Evolutionary conservation across 2,888 invertebrate genomes (phyloP), one percentile per base, ranked within the genome.

Genomic region (Drosophila mayaguana): DNA sequence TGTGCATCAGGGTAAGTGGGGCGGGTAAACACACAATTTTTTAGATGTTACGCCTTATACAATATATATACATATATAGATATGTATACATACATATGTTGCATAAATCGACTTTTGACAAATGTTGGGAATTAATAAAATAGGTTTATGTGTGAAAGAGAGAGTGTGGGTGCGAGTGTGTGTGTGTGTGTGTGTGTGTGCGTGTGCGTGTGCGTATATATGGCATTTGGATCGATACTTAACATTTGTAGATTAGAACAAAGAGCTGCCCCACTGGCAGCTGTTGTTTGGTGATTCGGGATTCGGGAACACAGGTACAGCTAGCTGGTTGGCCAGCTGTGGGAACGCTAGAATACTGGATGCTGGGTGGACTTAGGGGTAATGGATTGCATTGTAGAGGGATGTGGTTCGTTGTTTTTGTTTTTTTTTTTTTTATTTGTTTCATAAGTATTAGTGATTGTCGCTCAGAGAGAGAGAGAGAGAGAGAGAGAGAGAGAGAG

Each of bases 371-470:
- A 46, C 22, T 34, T 36, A 3, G 45, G 45, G 45, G 45, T 25
- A 36, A 32, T 18, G 42, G 36, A 34, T 22, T 28, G 54, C 34
- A 46, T 34, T 32, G 57, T 50, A 50, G 32, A 1, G 50, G 50
- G 32, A 50, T 50, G 18, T 50, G 50, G 9, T 51, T 45, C 9
- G 22, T 40, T n/a, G 60, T 51, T 12, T 61, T 51, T 28, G 63
- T 45, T 40, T 6, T n/a, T 66, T 51, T 12, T 61, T 51, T 28
- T 65, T 45, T 40, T 6, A 14, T 48, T 14, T 25, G 53, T 51
- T 63, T 67, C 60, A 53, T 72, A 66, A 68, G 84, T 78, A 75
- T 84, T 75, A 89, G 78, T 89, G 59, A 51, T 67, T 70, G 64
- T 76, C 68, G 45, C 71, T 61, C 51, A 63, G 6, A 48, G 48